Conservation (phyloP, 2,113 vertebrate species). For the Oncorhynchus keta region DNA sequence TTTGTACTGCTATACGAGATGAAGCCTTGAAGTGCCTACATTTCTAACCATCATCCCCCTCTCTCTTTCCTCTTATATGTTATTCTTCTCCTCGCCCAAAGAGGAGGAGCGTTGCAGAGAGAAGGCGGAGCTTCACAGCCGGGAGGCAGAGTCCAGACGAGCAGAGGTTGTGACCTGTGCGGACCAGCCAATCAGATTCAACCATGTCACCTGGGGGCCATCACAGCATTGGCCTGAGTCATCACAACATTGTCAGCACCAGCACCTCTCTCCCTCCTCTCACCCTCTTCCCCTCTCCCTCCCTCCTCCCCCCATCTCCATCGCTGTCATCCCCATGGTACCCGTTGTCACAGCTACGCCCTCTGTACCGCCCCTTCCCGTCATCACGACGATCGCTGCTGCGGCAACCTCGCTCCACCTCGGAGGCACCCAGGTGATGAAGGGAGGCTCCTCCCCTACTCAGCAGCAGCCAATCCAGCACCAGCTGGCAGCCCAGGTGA, state of each 20-base stretch:
- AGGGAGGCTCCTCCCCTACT: slow-evolving; percentile 60
- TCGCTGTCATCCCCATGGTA: slow-evolving; percentile 87
- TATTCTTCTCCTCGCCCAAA: slow-evolving; percentile 54
- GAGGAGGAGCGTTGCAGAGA: slow-evolving; percentile 84
- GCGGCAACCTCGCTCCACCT: slow-evolving; percentile 58
- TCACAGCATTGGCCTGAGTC: slow-evolving; percentile 47
- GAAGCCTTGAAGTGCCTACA: background rate
- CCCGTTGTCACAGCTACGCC: slow-evolving; percentile 81
- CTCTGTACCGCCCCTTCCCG: slow-evolving; percentile 71
- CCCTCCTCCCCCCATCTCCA: slow-evolving; percentile 76
- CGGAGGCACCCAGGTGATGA: slow-evolving; percentile 58
- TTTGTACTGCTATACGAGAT: background rate
- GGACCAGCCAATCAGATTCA: slow-evolving; percentile 68
- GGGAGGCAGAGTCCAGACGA: slow-evolving; percentile 80
- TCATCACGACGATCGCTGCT: slow-evolving; percentile 62
- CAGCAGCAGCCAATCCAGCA: slow-evolving; percentile 65
- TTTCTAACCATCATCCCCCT: background rate
- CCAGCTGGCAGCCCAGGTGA: slow-evolving; percentile 71
- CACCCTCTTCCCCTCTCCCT: slow-evolving; percentile 65
- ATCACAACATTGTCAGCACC: slow-evolving; percentile 41
- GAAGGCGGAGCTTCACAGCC: slow-evolving; percentile 71
- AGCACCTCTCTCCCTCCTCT: slow-evolving; percentile 57
- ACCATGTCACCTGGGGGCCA: slow-evolving; percentile 67
- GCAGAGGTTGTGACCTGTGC: slow-evolving; percentile 57
- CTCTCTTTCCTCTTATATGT: background rate